These are phyloP conservation scores for Falco punctatus DNA, from an alignment of 2,113 vertebrate species.

Conservation along the genomic window DNA sequence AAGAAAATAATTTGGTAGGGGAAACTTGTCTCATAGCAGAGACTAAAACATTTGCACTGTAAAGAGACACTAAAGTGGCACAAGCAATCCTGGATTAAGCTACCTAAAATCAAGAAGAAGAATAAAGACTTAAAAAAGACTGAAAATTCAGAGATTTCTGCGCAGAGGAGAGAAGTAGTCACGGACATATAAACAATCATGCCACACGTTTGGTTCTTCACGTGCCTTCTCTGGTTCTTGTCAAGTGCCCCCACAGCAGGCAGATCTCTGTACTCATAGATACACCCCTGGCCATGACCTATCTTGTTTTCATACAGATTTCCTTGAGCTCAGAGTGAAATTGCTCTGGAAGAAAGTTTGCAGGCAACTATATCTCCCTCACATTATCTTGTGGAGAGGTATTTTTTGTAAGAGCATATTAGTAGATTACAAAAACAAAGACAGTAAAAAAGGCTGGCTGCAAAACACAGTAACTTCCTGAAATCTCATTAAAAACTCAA, in stretches of 20 bases:
- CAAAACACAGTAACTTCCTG: not conserved
- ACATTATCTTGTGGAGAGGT: not conserved
- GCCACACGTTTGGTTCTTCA: not conserved
- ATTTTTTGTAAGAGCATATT: not conserved
- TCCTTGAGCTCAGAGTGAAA: not conserved
- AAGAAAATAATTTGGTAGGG: not conserved
- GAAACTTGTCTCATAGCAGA: not conserved
- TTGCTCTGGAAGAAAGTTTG: not conserved
- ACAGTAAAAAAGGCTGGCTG: not conserved
- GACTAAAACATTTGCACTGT: not conserved
- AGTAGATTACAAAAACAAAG: not conserved
- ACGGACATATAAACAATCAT: not conserved
- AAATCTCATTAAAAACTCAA: not conserved
- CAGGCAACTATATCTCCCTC: not conserved
- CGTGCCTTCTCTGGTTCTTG: conserved; percentile 22
- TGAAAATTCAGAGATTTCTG: not conserved
- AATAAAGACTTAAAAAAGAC: not conserved
- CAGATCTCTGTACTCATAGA: not conserved
- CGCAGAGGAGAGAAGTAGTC: not conserved
- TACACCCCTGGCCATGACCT: not conserved
- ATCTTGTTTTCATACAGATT: conserved; percentile 2
- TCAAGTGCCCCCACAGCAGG: not conserved
- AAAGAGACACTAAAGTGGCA: not conserved
- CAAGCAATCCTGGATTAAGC: not conserved
- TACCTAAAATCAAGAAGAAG: not conserved